Percentiles rank a stretch among this genome's conserved stretches.
These are phyloP conservation scores for Brachyistius frenatus DNA, from an alignment of 2,113 vertebrate species.

Conservation along the genomic window DNA sequence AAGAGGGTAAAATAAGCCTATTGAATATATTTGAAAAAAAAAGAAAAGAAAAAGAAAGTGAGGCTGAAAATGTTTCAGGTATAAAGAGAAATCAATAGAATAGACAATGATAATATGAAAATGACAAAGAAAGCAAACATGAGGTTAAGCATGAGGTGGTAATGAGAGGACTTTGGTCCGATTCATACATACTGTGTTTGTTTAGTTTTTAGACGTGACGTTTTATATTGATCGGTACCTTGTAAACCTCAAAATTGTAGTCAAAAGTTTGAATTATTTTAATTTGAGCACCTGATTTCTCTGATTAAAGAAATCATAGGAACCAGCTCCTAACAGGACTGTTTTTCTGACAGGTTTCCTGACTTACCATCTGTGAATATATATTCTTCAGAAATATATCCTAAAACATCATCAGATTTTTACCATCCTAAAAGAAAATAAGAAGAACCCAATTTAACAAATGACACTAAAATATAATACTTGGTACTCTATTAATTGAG, in stretches of 20 bases:
- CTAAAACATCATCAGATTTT: too few species aligned
- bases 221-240: neutral
- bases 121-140: conserved; percentile 5
- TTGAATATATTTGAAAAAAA: too few species aligned
- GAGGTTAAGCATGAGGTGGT: neutral
- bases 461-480: too few species aligned
- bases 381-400: too few species aligned
- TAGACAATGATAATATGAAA: neutral
- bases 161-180: conserved; percentile 39
- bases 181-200: neutral
- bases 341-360: neutral
- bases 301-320: neutral
- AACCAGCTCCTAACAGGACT: neutral
- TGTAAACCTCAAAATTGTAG: neutral
- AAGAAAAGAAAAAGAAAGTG: neutral
- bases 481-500: too few species aligned
- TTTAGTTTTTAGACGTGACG: neutral
- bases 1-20: too few species aligned
- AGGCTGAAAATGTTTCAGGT: neutral
- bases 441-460: too few species aligned
- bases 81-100: conserved; percentile 7
- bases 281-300: neutral
- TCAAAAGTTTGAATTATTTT: neutral
- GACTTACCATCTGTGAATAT: neutral
- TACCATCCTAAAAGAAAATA: too few species aligned